Base-by-base conservation (phyloP, 1,140 invertebrate species). In the Camponotus vicinus region DNA sequence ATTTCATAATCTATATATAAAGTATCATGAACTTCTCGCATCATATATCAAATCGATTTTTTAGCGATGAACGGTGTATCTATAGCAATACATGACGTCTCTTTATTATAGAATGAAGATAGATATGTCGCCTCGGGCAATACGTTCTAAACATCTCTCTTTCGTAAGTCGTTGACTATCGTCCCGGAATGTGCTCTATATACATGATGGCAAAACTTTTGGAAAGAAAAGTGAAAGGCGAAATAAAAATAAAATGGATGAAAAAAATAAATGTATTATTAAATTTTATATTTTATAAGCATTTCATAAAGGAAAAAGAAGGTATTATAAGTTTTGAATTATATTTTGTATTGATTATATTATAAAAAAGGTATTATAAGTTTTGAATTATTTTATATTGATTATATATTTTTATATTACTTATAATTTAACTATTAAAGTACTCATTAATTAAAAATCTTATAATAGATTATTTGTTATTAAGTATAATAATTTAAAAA, bases 101-200 rank as follows among this genome's bases (percentile, higher is more conserved):
- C 78, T 80, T 80, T 57, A 70, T 70, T 80, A 55, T 34, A 52
- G 45, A 71, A 71, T 42, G 78, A 80, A 80, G 66, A 57, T 70
- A 70, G 64, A 70, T 57, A 59, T n/a, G 78, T 70, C 78, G 66
- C 78, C 15, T 9, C 21, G 6, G 21, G 78, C 64, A 6, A 70
- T 71, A 71, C 66, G 15, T 80, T 80, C 78, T 80, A 80, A 80
- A 80, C 78, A 80, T 80, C 78, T 80, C 64, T 80, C 64, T 80
- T 80, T 80, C 78, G 78, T 80, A 80, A 80, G 66, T 80, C 49
- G 49, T 15, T 15, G 15, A 70, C 66, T 59, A 70, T 80, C 77
- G 64, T 80, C 66, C 52, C 37, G 45, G 49, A 70, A 80, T 80
- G 64, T 70, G 78, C 45, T 80, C 78, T 67, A 80, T 59, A 80